phyloP scores from a whole-genome alignment of 2,797 vertebrate species.

The Steatocranus sp. region DNA sequence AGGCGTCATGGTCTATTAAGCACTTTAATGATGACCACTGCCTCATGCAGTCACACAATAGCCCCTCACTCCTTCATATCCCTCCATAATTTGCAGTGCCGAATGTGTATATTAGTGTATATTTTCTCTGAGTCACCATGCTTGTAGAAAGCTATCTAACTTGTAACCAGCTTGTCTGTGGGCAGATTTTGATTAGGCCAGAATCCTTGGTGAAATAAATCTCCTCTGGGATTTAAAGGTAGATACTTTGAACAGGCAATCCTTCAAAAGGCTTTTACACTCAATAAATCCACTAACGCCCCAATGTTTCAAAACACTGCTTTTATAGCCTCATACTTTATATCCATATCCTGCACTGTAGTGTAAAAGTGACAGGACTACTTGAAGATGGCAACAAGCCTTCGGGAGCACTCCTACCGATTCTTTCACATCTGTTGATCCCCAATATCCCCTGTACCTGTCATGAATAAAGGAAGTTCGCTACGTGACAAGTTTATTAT shows the following conservation, averaged over 20 bases:
- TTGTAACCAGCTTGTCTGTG: conserved; percentile 21
- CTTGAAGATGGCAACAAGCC: conserved; percentile 51
- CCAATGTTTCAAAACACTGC: conserved; percentile 58
- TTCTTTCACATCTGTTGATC: conserved; percentile 59
- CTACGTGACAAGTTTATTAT: conserved; percentile 45
- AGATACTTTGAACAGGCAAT: conserved; percentile 43
- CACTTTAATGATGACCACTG: conserved; percentile 74
- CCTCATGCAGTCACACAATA: conserved; percentile 26
- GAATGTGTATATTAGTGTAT: not conserved
- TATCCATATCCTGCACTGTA: conserved; percentile 27
- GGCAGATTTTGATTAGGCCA: conserved; percentile 26
- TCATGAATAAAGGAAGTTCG: conserved; percentile 52
- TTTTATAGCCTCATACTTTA: conserved; percentile 48
- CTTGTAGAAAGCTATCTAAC: not conserved
- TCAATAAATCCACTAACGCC: conserved; percentile 54
- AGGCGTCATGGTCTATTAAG: conserved; percentile 74
- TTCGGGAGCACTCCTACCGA: conserved; percentile 41
- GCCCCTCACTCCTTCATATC: not conserved
- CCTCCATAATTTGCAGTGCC: conserved; percentile 1
- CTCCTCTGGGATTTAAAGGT: conserved; percentile 49
- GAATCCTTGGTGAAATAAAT: conserved; percentile 45
- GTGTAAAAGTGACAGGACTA: conserved; percentile 47
- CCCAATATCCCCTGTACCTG: conserved; percentile 42
- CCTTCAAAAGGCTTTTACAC: conserved; percentile 50
- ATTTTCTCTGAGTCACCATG: not conserved